A percentile compares a stretch with the other conserved stretches of the same genome.
Evolutionary conservation across 2,888 invertebrate species (phyloP).

Genomic region (Epinotia demarniana): DNA sequence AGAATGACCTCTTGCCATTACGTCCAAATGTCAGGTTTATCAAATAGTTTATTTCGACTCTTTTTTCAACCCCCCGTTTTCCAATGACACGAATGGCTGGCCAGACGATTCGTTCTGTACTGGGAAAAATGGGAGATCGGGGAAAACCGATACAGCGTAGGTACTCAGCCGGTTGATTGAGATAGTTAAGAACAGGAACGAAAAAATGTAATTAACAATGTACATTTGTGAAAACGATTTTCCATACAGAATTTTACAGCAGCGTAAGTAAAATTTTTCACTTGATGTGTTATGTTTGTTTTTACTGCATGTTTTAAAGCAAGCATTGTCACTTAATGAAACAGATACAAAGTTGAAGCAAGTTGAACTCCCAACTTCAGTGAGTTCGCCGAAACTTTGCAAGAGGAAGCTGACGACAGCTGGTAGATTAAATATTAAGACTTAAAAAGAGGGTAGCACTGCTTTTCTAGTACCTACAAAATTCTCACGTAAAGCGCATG

Average conservation of each 20-base stretch:
- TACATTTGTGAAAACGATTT: background rate
- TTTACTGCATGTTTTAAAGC: slow-evolving; percentile 8
- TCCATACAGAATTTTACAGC: background rate
- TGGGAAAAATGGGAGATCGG: too few relatives aligned
- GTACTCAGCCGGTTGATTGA: background rate
- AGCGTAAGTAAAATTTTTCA: background rate
- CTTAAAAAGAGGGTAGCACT: slow-evolving; percentile 23
- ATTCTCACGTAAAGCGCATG: background rate
- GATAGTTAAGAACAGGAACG: background rate
- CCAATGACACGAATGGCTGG: too few relatives aligned
- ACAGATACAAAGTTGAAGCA: slow-evolving; percentile 22
- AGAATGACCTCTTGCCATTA: too few relatives aligned
- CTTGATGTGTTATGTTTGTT: slow-evolving; percentile 1
- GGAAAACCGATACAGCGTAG: too few relatives aligned
- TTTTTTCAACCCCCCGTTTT: too few relatives aligned
- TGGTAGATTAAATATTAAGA: slow-evolving; percentile 32
- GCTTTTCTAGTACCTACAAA: background rate
- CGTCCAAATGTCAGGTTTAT: too few relatives aligned
- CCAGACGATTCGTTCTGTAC: too few relatives aligned
- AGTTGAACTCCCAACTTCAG: slow-evolving; percentile 18
- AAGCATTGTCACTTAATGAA: slow-evolving; percentile 27
- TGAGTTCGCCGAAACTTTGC: slow-evolving; percentile 27
- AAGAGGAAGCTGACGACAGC: slow-evolving; percentile 21
- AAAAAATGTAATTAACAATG: background rate
- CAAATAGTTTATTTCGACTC: too few relatives aligned